Evolutionary conservation across 2,797 vertebrate genomes (phyloP).

Genomic region (Clarias platycephalus): DNA sequence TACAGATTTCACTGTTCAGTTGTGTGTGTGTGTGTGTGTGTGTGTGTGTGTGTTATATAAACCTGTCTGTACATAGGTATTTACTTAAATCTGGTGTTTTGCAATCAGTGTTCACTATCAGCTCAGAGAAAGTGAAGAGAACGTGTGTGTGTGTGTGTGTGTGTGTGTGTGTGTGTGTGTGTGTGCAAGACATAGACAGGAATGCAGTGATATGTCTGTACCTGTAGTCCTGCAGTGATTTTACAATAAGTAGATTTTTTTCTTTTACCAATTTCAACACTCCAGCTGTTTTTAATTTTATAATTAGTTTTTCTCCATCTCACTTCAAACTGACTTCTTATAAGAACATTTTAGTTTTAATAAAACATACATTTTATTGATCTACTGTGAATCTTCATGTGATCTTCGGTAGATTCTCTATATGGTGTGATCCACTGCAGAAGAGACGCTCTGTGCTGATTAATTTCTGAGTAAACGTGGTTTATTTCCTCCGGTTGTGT

Average conservation of each 20-base stretch:
- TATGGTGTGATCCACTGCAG: not conserved
- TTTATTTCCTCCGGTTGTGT: not conserved
- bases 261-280: too few relatives aligned
- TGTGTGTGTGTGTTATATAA: not conserved
- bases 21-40: not conserved
- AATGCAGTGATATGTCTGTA: slow-evolving; percentile 31
- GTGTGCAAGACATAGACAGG: slow-evolving; percentile 14
- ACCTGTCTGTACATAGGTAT: not conserved
- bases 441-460: not conserved
- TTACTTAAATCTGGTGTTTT: not conserved
- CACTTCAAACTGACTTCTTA: not conserved
- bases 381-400: not conserved
- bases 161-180: slow-evolving; percentile 37
- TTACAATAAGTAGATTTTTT: slow-evolving; percentile 3
- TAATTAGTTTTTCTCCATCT: not conserved
- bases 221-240: slow-evolving; percentile 9
- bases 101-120: not conserved
- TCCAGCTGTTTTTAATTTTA: not conserved
- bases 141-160: not conserved
- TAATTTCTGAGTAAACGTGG: not conserved
- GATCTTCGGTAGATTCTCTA: not conserved
- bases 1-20: too few relatives aligned
- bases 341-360: not conserved
- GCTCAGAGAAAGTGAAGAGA: not conserved
- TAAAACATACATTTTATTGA: not conserved